A percentile compares a stretch with the other conserved stretches of the same genome.
Evolutionary conservation across 2,797 vertebrate species (phyloP).

Genomic region (Nannoperca australis): DNA sequence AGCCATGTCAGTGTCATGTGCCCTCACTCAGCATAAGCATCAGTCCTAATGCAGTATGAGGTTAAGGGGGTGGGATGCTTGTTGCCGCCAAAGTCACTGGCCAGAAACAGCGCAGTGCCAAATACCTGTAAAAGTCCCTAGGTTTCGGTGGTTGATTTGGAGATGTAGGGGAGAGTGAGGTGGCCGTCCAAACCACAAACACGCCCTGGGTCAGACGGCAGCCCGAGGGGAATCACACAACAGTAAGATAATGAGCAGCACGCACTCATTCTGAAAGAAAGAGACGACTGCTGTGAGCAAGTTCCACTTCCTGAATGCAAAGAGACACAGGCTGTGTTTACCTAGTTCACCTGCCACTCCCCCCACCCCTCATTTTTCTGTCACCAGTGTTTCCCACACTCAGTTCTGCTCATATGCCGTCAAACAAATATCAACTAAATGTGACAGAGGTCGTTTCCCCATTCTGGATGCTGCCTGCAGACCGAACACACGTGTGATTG

Average conservation of each 20-base stretch:
- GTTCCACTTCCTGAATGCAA: conserved; percentile 80
- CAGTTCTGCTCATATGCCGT: background rate
- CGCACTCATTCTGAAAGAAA: conserved; percentile 84
- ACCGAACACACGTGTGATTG: conserved; percentile 19
- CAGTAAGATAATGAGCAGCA: conserved; percentile 70
- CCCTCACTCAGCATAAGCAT: conserved; percentile 15
- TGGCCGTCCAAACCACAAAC: conserved; percentile 78
- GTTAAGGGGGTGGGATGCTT: conserved; percentile 32
- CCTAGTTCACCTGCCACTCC: conserved; percentile 40
- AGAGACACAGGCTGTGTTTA: conserved; percentile 65
- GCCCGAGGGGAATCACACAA: conserved; percentile 84
- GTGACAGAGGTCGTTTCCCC: conserved; percentile 37
- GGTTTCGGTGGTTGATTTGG: conserved; percentile 73
- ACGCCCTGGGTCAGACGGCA: conserved; percentile 63
- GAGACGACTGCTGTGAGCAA: conserved; percentile 68
- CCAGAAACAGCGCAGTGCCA: conserved; percentile 28
- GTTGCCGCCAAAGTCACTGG: conserved; percentile 35
- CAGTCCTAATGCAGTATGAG: conserved; percentile 21
- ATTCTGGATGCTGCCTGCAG: background rate
- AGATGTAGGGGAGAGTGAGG: conserved; percentile 77
- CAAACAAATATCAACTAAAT: background rate
- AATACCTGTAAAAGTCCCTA: conserved; percentile 90
- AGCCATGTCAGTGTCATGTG: conserved; percentile 4
- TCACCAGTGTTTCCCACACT: background rate
- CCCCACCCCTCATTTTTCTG: background rate